Percentiles rank a stretch among this genome's conserved stretches.
Evolutionary conservation across 2,888 invertebrate genomes (phyloP).

Genomic region (Agrochola litura): DNA sequence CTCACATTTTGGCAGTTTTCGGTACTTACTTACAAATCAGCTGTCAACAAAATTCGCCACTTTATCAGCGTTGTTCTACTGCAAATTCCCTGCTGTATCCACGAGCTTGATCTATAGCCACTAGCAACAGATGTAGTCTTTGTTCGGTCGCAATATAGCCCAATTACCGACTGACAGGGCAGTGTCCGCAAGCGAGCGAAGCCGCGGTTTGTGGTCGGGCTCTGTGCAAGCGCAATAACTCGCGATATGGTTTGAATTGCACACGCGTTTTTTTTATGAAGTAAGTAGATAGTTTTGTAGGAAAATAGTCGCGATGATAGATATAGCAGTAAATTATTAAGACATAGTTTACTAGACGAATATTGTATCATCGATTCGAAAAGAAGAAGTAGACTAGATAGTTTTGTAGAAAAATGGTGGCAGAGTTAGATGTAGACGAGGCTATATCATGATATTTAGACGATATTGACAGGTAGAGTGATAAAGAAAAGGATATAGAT

Average conservation of each 20-base stretch:
- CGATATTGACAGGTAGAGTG: not conserved
- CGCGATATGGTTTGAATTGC: conserved; percentile 44
- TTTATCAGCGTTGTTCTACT: conserved; percentile 20
- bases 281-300: not conserved
- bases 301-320: not conserved
- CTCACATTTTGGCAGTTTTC: no score
- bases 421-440: no score
- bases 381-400: not conserved
- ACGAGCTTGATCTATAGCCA: conserved; percentile 35
- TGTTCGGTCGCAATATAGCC: conserved; percentile 63
- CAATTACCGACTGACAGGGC: conserved; percentile 67
- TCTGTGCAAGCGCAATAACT: conserved; percentile 44
- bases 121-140: conserved; percentile 40
- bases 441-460: no score
- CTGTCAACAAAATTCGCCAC: not conserved
- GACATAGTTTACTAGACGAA: not conserved
- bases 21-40: not conserved
- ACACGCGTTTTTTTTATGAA: conserved; percentile 5
- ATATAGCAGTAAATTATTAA: not conserved
- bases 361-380: not conserved
- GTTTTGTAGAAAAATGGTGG: not conserved
- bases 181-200: conserved; percentile 52
- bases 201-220: conserved; percentile 63
- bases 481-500: not conserved
- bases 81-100: not conserved